These are phyloP conservation scores for Antedon bifida DNA, from an alignment of 35 echinoderm and acorn worm genomes.

Conservation along the genomic window DNA sequence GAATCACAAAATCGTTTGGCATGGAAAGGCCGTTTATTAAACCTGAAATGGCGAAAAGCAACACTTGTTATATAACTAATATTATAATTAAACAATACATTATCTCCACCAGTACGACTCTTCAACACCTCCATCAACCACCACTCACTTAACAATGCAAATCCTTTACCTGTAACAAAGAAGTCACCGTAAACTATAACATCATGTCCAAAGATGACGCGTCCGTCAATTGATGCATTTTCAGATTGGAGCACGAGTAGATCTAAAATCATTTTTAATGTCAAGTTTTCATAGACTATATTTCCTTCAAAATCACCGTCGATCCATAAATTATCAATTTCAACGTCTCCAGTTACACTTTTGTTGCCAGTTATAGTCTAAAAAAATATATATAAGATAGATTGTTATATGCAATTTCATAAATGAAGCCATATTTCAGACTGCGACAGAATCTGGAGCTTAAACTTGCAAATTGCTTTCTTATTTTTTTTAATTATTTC, in stretches of 20 bases:
- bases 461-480: no score
- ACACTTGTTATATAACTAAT: no score
- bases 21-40: neutral
- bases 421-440: no score
- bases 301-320: neutral
- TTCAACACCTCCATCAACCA: no score
- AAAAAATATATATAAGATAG: no score
- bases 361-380: neutral
- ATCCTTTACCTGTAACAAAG: neutral
- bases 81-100: no score
- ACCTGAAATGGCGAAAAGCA: no score
- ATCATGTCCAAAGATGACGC: neutral
- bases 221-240: neutral
- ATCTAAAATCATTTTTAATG: neutral
- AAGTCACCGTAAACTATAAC: neutral
- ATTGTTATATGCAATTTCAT: no score
- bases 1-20: neutral
- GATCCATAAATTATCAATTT: neutral
- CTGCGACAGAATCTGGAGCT: no score
- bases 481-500: no score
- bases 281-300: neutral
- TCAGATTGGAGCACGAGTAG: neutral
- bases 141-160: no score
- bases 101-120: no score
- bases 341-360: neutral